Conservation (phyloP, 2,113 vertebrate genomes). For the Scolopax mira region DNA sequence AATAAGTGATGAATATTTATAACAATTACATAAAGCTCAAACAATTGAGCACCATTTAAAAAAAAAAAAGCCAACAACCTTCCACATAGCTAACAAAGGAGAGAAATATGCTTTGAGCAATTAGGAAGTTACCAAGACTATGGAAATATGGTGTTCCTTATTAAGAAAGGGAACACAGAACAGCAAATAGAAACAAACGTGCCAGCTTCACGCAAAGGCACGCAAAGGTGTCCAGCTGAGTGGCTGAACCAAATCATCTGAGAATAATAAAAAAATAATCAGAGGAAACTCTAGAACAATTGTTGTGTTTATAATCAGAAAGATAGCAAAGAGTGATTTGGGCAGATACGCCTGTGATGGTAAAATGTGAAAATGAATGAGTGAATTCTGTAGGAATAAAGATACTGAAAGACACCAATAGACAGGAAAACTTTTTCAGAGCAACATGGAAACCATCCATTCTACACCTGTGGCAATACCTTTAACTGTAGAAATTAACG, state of each 20-base stretch:
- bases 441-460: neutral
- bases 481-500: neutral
- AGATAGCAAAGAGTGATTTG: neutral
- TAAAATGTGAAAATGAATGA: neutral
- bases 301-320: neutral
- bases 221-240: neutral
- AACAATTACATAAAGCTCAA: neutral
- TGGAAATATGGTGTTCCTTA: neutral
- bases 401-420: neutral
- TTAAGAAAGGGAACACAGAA: neutral
- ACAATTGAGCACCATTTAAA: neutral
- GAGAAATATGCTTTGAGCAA: neutral
- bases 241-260: neutral
- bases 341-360: neutral
- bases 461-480: neutral
- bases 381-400: neutral
- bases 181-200: neutral
- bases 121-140: neutral
- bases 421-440: neutral
- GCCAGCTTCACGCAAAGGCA: neutral
- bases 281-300: neutral
- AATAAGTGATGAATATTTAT: neutral
- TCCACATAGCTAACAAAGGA: neutral
- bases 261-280: neutral
- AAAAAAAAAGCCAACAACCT: neutral